These are phyloP conservation scores for Dyspetes luteomarginatus DNA, from an alignment of 2,888 invertebrate genomes.

Conservation along the genomic window DNA sequence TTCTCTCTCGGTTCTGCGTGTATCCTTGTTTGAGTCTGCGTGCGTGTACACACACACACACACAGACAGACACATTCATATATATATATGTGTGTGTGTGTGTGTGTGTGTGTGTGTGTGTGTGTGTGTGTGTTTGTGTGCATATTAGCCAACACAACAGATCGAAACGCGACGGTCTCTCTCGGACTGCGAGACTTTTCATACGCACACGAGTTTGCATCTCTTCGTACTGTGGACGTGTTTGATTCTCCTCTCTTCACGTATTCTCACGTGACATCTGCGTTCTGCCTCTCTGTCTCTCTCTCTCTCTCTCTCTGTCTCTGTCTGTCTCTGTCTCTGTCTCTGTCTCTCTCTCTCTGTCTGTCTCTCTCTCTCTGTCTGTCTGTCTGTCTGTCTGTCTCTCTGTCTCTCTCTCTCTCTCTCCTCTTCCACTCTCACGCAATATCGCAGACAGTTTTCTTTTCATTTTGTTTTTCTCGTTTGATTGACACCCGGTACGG, in stretches of 20 bases:
- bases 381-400: too few species aligned
- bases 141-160: conserved; percentile 1
- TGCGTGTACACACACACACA: too few species aligned
- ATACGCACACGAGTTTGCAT: conserved; percentile 17
- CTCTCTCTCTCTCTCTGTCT: not conserved
- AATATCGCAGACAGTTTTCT: too few species aligned
- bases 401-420: too few species aligned
- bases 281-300: not conserved
- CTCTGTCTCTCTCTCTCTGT: too few species aligned
- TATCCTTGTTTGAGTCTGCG: conserved; percentile 1
- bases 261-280: not conserved
- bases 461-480: too few species aligned
- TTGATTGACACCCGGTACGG: not conserved
- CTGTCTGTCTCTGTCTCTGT: too few species aligned
- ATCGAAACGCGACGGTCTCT: conserved; percentile 11
- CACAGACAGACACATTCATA: too few species aligned
- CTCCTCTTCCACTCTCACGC: too few species aligned
- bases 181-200: conserved; percentile 27
- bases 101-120: too few species aligned
- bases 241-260: conserved; percentile 2
- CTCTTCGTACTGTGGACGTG: conserved; percentile 27
- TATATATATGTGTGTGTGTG: too few species aligned
- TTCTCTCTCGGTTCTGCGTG: not conserved
- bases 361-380: too few species aligned
- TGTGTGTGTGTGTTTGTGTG: not conserved